Base-by-base conservation (phyloP, 2,113 vertebrate species). In the Macquaria australasica region DNA sequence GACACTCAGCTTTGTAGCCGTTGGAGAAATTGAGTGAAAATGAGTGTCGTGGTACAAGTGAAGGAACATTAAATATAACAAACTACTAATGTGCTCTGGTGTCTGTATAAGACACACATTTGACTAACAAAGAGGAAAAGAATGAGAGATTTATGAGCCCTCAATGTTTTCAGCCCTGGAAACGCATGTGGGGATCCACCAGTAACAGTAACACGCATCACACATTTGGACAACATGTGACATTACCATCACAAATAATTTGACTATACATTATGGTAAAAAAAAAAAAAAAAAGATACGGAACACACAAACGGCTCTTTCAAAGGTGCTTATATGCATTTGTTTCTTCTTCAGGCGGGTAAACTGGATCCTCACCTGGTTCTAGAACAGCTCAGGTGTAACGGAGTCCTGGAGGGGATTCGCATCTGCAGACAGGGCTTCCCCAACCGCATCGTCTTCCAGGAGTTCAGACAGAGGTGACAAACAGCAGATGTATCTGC, bases 381-480 rank as follows among this genome's bases (percentile, higher is more conserved):
- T 80, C 95, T 99, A 23, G 98, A 99, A 70, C 98, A 99, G 93
- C 96, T 99, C 37, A 96, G 96, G 86, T 99, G 98, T 91, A 99
- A 99, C 3, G 98, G 98, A 15, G 98, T 99, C 34, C 95, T 99
- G 0, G 98, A 99, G 90, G 98, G 98, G 62, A 99, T 99, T 87
- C 97, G 98, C 4, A 99, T 99, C 94, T 99, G 98, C 90, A 96
- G 98, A 93, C 98, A 99, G 81, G 98, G 98, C 51, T 99, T 99
- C 93, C 98, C 98, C 75, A 99, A 99, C 89, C 97, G 98, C 69
- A 96, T 99, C 23, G 97, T 99, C 82, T 99, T 99, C 96, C 98
- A 99, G 95, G 98, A 99, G 94, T 99, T 99, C 94, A 97, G 98
- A 85, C 98, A 99, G 95, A 97, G 98, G 98, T 99, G 12, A 82